Evolutionary conservation across 2,888 invertebrate species (phyloP), one percentile per base, ranked within the genome.

Genomic region (Agrochola litura): DNA sequence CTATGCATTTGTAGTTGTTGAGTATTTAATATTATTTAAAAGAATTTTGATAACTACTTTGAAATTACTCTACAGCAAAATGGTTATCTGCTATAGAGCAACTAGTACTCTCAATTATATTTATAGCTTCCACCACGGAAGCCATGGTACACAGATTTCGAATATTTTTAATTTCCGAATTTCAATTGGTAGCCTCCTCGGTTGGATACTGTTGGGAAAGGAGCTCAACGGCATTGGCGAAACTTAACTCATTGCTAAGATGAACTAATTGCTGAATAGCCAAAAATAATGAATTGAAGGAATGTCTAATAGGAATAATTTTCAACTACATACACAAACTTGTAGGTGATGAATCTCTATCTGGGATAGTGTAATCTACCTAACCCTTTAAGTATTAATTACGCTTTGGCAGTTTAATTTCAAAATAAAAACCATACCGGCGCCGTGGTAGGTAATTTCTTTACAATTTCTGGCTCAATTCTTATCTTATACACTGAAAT

Each of bases 1-100:
- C 63, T 67, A 22, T 60, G 41, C 76, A 52, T 66, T 63, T 52
- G 9, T 54, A 43, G 19, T 46, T 63, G 25, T 46, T 41, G 22
- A n/a, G 37, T 71, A 64, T 65, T 71, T 25, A n/a, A 41, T 0
- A 25, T 60, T 25, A 19, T 41, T 68, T 19, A 16, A n/a, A 22
- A 9, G 3, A 6, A 22, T 73, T 60, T 58, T 22, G n/a, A 5
- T 56, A 46, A n/a, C n/a, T 46, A n/a, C n/a, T 72, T n/a, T 61
- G 12, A 43, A 61, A 12, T 56, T 0, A 58, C 5, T 41, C 22
- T 2, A 54, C 22, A 10, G 54, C 22, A 54, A 54, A 9, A 9
- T 22, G 22, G 54, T 22, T 22, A 54, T 22, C 52, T 54, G 22
- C 9, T 22, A 0, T 54, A 54, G 54, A 54, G 54, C 54, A 10